Evolutionary conservation across 2,888 invertebrate species (phyloP).

Genomic region (Andrena dorsata): DNA sequence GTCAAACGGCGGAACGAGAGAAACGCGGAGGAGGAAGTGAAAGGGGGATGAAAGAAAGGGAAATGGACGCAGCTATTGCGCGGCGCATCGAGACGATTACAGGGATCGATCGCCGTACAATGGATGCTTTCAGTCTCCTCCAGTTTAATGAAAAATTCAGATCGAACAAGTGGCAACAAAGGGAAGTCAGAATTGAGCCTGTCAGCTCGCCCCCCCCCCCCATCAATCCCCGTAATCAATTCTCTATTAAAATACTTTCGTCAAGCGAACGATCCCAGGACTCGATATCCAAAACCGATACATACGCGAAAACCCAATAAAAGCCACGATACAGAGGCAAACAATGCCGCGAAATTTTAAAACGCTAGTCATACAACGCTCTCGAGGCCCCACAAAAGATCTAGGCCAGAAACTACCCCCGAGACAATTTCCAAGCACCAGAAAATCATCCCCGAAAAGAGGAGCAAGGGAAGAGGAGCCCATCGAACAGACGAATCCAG

Average conservation of each 20-base stretch:
- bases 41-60: not conserved
- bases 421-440: not conserved
- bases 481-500: not conserved
- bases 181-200: not conserved
- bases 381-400: not conserved
- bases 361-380: not conserved
- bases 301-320: not conserved
- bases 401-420: not conserved
- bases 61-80: constrained; percentile 16
- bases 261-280: not conserved
- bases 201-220: not conserved
- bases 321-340: not conserved
- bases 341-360: not conserved
- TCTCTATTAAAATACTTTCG: not conserved
- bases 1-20: constrained; percentile 6
- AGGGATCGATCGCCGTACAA: constrained; percentile 22
- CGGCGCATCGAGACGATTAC: constrained; percentile 19
- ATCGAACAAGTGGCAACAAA: not conserved
- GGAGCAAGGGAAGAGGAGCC: not conserved
- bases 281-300: not conserved
- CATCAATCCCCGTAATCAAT: not conserved
- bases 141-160: constrained; percentile 9
- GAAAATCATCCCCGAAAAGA: not conserved
- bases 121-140: not conserved
- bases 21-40: too few species aligned